Percentiles rank a stretch among this genome's conserved stretches.
Evolutionary conservation across 1,140 invertebrate genomes (phyloP).

Genomic region (Drosophila rufa): DNA sequence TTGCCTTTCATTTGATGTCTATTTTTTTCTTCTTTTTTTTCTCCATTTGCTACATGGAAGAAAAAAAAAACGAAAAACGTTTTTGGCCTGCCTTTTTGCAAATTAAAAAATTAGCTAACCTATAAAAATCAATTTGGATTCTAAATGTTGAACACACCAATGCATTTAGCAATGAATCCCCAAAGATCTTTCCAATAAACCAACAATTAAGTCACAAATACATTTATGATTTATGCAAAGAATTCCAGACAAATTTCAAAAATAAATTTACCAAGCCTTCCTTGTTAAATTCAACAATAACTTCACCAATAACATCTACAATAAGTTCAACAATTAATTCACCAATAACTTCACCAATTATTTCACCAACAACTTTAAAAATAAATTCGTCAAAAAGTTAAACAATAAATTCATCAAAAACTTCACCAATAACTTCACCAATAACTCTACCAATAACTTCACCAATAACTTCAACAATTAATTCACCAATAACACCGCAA

Average conservation of each 20-base stretch:
- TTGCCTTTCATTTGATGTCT: conserved; percentile 37
- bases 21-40: conserved; percentile 19
- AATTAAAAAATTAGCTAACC: neutral
- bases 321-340: too few species aligned
- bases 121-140: neutral
- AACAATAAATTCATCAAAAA: neutral
- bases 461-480: neutral
- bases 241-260: too few species aligned
- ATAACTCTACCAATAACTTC: neutral
- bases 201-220: too few species aligned
- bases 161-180: neutral
- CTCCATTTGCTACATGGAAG: neutral
- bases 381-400: neutral
- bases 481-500: neutral
- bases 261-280: too few species aligned
- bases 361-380: neutral
- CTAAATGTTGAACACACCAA: neutral
- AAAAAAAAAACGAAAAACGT: neutral
- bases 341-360: neutral
- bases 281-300: too few species aligned
- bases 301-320: too few species aligned
- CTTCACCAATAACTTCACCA: neutral
- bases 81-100: neutral
- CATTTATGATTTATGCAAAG: too few species aligned
- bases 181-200: too few species aligned